A percentile compares a stretch with the other conserved stretches of the same genome.
phyloP scores from a whole-genome alignment of 2,113 vertebrate genomes.

The Tinamus guttatus region DNA sequence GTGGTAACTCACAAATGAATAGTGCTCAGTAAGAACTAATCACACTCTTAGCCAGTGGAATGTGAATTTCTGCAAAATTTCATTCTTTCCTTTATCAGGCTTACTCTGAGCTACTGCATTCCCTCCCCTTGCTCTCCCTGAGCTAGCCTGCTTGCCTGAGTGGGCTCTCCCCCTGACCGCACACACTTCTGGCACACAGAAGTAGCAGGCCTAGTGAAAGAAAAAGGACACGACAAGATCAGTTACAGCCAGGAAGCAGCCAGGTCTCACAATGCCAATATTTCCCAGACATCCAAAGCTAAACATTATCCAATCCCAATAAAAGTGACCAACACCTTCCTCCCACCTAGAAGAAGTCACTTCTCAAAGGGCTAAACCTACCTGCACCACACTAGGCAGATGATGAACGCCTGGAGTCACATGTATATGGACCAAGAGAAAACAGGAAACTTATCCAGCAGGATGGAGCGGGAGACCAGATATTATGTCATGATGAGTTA shows the following conservation, averaged over 20 bases:
- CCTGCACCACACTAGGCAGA: conserved; percentile 18
- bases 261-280: neutral
- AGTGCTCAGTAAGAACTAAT: neutral
- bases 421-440: neutral
- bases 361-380: conserved; percentile 39
- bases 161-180: neutral
- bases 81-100: neutral
- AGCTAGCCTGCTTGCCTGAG: neutral
- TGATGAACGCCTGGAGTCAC: conserved; percentile 25
- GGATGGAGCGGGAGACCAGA: neutral
- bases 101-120: neutral
- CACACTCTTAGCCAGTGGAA: neutral
- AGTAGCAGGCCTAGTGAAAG: neutral
- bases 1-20: neutral
- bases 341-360: neutral
- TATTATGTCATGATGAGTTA: conserved; percentile 58
- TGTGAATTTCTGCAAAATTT: neutral
- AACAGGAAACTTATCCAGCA: conserved; percentile 14
- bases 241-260: neutral
- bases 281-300: neutral
- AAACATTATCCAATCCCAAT: neutral
- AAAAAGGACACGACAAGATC: neutral
- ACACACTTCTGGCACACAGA: neutral
- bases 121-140: fast-evolving
- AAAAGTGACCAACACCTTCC: neutral